Evolutionary conservation across 92 coral and sea anemone genomes (phyloP).

Genomic region (Parazoanthus darwini): DNA sequence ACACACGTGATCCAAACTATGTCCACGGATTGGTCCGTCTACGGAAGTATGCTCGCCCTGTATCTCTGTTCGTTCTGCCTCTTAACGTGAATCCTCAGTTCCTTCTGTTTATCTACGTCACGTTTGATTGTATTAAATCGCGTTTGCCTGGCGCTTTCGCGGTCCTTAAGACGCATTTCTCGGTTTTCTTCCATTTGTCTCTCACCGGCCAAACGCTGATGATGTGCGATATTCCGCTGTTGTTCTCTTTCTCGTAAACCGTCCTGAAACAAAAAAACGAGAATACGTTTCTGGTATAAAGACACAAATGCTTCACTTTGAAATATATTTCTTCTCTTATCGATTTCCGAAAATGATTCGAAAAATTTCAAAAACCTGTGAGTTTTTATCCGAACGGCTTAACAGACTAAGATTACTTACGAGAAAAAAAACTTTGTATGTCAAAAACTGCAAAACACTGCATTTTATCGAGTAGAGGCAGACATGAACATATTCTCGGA

Average conservation of each 20-base stretch:
- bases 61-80: constrained; percentile 75
- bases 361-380: no score
- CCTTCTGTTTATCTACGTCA: constrained; percentile 72
- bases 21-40: neutral
- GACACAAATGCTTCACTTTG: no score
- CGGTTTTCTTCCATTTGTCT: constrained; percentile 61
- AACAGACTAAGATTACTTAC: no score
- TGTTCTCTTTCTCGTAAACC: constrained; percentile 76
- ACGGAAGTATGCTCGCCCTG: constrained; percentile 77
- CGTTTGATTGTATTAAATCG: constrained; percentile 64
- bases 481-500: no score
- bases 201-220: constrained; percentile 71
- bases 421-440: no score
- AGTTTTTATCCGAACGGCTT: no score
- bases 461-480: no score
- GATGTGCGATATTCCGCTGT: constrained; percentile 65
- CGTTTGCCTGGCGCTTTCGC: constrained; percentile 57
- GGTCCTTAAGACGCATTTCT: constrained; percentile 60
- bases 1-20: neutral
- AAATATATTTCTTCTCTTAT: no score
- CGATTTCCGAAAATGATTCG: neutral
- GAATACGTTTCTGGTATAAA: neutral
- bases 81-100: constrained; percentile 75
- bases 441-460: no score
- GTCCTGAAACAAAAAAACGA: constrained; percentile 51